Evolutionary conservation across 2,113 vertebrate species (phyloP), one percentile per base, ranked within the genome.

Genomic region (Syrmaticus mikado): DNA sequence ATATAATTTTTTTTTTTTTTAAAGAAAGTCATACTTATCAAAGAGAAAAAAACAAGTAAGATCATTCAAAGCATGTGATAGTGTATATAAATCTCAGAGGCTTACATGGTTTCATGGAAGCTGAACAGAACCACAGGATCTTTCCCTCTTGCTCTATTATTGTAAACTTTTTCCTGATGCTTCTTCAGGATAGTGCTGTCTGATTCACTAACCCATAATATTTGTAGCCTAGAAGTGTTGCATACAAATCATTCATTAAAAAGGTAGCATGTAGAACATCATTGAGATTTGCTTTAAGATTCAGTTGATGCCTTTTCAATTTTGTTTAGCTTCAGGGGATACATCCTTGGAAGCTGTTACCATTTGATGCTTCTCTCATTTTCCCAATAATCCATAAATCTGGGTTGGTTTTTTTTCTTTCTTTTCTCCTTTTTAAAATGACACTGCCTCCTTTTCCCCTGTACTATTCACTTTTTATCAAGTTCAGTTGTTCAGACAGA

Each of bases 221-320:
- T 67, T 92, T 91, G 72, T 85, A 93, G 53, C 87, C 92, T 85
- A 92, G 85, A 96, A 97, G 52, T 68, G 15, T 84, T 96, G 82
- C 95, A 96, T 96, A 89, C 83, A 94, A 96, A 92, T 89, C 5
- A 95, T 95, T 86, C 32, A 92, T 96, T 97, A 85, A 91, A 96
- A 97, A 55, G 38, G 34, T 57, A 95, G 71, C 67, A 65, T 70
- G 66, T 52, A 88, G 74, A 68, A 86, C 80, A 87, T 73, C 41
- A 79, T 1, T 80, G 41, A 43, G 52, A 86, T 43, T 50, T 85
- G 15, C 74, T 96, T 96, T 93, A 92, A 87, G 52, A 82, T 96
- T 89, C 36, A 5, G 74, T 75, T 82, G 71, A 52, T 25, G 58
- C 70, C 45, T 95, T 95, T 94, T 87, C 58, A 76, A 36, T 94